Base-by-base conservation (phyloP, 2,113 vertebrate genomes). In the Labeo rohita region DNA sequence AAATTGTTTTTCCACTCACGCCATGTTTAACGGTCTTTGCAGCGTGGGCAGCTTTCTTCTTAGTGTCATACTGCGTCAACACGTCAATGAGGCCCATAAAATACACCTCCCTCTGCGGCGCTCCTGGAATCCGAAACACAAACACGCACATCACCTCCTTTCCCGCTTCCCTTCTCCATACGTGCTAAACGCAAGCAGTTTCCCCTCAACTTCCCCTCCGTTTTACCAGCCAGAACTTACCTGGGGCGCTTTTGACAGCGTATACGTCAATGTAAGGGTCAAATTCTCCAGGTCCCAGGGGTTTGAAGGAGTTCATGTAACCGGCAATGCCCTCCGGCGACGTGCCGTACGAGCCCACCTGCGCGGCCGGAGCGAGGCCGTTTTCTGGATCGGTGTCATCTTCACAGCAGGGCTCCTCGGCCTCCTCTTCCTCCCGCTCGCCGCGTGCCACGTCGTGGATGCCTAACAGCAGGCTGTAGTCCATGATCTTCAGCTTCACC, bases 1-100 rank as follows among this genome's bases (percentile, higher is more conserved):
- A 50, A 39, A n/a, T 28, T 23, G 39, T 21, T 45, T 63, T 68
- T 73, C 34, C 43, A 78, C 93, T 94, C 88, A 97, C 97, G 94
- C 97, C 97, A n/a, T 97, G 97, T 90, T 98, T 98, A 88, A 97
- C 97, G 0, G 97, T 97, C 88, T 98, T 98, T 11, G 97, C 96
- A 16, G 97, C 97, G 0, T 97, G 97, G 63, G 96, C 97, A 0
- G 97, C 97, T 90, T 97, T 98, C 94, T 98, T 98, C 95, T 96
- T 97, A 80, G 97, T 95, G 88, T 98, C 96, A 2, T 98, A 98
- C 88, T 97, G 97, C 0, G 97, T 98, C 11, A 98, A 93, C 39
- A 97, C 96, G 23, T 98, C 97, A 70, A 97, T 97, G 81, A 98
- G 93, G 9, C 96, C 96, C 96, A 98, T 97, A 94, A 97, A 98